Evolutionary conservation across 2,888 invertebrate species (phyloP).

Genomic region (Eucriotettix oculatus): DNA sequence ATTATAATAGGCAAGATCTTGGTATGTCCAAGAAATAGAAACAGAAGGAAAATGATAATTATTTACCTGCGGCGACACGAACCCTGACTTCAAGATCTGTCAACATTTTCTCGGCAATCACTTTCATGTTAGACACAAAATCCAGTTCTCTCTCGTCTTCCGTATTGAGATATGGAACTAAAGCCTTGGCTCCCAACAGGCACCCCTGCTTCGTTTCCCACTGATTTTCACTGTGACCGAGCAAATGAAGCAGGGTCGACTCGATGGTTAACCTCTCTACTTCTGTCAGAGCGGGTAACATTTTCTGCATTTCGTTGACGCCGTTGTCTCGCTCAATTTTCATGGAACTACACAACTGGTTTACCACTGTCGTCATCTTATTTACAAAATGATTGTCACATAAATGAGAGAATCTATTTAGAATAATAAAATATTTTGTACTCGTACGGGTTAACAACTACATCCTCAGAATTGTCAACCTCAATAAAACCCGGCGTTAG

Average conservation of each 20-base stretch:
- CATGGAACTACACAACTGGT: slow-evolving; percentile 15
- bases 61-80: slow-evolving; percentile 26
- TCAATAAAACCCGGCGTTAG: no score
- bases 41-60: neutral
- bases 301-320: slow-evolving; percentile 15
- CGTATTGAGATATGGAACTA: slow-evolving; percentile 17
- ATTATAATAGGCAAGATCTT: no score
- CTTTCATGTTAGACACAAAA: slow-evolving; percentile 16
- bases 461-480: no score
- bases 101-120: slow-evolving; percentile 19
- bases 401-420: no score
- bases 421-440: no score
- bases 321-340: slow-evolving; percentile 17
- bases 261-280: slow-evolving; percentile 14
- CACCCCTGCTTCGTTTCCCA: slow-evolving; percentile 29
- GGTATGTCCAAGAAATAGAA: neutral
- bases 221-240: slow-evolving; percentile 14
- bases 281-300: slow-evolving; percentile 10
- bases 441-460: no score
- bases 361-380: slow-evolving; percentile 11
- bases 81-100: slow-evolving; percentile 28
- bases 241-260: slow-evolving; percentile 11
- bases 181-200: slow-evolving; percentile 23
- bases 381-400: no score
- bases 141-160: slow-evolving; percentile 17